Conservation (phyloP, 92 coral and sea anemone species). For the Siderastrea siderea region DNA sequence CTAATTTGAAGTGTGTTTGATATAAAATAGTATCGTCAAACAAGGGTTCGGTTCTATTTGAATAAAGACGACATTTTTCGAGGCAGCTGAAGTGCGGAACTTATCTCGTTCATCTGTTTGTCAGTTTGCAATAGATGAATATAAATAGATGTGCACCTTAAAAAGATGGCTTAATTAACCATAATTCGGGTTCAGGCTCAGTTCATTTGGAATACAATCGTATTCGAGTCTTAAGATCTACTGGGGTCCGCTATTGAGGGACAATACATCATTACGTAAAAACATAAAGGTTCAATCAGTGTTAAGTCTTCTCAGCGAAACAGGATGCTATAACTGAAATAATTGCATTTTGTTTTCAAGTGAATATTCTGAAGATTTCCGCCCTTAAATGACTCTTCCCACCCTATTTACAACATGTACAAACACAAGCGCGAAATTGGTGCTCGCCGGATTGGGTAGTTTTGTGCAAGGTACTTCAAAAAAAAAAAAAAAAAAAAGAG, state of each 20-base stretch:
- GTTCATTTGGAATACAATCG: neutral
- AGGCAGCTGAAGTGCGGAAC: neutral
- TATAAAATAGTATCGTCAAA: neutral
- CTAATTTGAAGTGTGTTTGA: neutral
- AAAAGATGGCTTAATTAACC: neutral
- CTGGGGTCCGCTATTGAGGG: neutral
- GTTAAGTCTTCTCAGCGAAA: neutral
- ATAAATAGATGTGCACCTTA: neutral
- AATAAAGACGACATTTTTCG: neutral
- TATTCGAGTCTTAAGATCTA: neutral
- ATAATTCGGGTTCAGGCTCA: neutral
- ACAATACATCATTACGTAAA: neutral
- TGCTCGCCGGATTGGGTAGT: neutral
- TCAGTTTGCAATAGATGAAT: no score
- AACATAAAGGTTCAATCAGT: neutral
- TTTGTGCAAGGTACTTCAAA: neutral
- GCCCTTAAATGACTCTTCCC: neutral
- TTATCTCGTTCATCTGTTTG: neutral
- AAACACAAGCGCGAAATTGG: slow-evolving; percentile 7
- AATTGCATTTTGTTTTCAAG: slow-evolving; percentile 24
- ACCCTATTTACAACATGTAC: neutral
- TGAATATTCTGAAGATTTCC: neutral
- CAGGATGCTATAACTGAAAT: neutral
- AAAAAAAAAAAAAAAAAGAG: neutral
- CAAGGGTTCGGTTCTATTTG: neutral